Conservation (phyloP, 2,113 vertebrate genomes). For the Dipodomys ordii region DNA sequence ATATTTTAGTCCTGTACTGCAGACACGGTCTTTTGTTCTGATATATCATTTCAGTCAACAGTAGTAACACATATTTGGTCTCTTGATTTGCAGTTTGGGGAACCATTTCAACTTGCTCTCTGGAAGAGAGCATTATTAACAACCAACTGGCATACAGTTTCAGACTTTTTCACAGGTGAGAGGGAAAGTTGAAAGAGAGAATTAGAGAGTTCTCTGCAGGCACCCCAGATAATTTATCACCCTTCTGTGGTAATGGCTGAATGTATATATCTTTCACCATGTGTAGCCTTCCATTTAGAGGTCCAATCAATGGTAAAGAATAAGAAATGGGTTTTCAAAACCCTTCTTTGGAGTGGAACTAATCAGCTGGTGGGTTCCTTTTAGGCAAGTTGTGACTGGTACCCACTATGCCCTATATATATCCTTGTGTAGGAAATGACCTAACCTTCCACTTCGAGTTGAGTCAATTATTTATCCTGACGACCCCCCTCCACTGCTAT, state of each 20-base stretch:
- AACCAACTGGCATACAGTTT: constrained; percentile 53
- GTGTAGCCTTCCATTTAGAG: constrained; percentile 60
- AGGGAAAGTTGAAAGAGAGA: constrained; percentile 63
- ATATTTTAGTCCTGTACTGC: not conserved
- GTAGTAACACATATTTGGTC: constrained; percentile 13
- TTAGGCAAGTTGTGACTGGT: constrained; percentile 79
- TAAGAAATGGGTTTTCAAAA: constrained; percentile 60
- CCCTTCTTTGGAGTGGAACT: constrained; percentile 65
- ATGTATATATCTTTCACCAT: constrained; percentile 70
- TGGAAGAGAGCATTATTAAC: constrained; percentile 71
- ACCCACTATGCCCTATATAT: constrained; percentile 49
- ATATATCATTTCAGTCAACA: constrained; percentile 67
- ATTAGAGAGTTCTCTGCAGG: constrained; percentile 71
- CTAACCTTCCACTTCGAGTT: constrained; percentile 78
- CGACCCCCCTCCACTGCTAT: constrained; percentile 23
- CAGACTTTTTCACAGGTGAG: constrained; percentile 65
- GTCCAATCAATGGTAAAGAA: constrained; percentile 75
- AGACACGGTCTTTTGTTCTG: constrained; percentile 42
- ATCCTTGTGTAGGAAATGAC: constrained; percentile 79
- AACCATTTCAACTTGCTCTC: constrained; percentile 72
- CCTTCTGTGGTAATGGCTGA: constrained; percentile 60
- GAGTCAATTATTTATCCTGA: constrained; percentile 74
- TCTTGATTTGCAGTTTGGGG: constrained; percentile 71
- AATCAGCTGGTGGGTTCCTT: constrained; percentile 82
- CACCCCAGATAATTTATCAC: constrained; percentile 57